phyloP scores from a whole-genome alignment of 2,113 vertebrate species.

The Geococcyx californianus region DNA sequence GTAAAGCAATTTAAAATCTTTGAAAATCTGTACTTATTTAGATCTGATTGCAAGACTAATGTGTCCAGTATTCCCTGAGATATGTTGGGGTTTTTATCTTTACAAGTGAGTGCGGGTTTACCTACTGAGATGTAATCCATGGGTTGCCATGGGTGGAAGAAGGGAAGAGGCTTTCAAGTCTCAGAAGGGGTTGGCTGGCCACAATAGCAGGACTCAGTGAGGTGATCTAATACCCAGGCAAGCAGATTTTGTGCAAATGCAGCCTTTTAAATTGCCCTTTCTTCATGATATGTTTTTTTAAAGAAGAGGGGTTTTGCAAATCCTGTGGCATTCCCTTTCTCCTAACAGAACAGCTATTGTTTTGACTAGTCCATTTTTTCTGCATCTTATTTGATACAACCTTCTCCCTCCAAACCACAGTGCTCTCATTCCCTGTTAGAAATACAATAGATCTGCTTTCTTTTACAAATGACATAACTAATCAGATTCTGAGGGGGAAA shows the following conservation, averaged over 20 bases:
- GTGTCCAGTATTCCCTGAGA: not conserved
- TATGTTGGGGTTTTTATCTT: not conserved
- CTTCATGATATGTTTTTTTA: not conserved
- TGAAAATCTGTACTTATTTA: not conserved
- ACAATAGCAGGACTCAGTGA: not conserved
- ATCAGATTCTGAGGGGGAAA: constrained; percentile 39
- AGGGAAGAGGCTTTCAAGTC: not conserved
- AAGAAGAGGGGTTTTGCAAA: not conserved
- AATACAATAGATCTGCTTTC: not conserved
- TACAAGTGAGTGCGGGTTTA: not conserved
- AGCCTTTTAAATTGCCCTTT: not conserved
- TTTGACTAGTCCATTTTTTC: not conserved
- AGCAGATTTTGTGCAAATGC: not conserved
- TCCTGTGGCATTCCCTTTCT: not conserved
- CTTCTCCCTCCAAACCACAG: not conserved
- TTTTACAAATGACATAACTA: constrained; percentile 27
- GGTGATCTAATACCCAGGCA: not conserved
- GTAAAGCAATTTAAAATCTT: not conserved
- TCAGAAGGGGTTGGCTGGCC: not conserved
- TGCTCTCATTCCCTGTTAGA: not conserved
- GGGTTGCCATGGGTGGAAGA: not conserved
- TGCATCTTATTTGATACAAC: not conserved
- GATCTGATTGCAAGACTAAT: not conserved
- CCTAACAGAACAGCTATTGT: not conserved
- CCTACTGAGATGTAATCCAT: not conserved